phyloP scores from a whole-genome alignment of 2,113 vertebrate species.

The Agapornis roseicollis region DNA sequence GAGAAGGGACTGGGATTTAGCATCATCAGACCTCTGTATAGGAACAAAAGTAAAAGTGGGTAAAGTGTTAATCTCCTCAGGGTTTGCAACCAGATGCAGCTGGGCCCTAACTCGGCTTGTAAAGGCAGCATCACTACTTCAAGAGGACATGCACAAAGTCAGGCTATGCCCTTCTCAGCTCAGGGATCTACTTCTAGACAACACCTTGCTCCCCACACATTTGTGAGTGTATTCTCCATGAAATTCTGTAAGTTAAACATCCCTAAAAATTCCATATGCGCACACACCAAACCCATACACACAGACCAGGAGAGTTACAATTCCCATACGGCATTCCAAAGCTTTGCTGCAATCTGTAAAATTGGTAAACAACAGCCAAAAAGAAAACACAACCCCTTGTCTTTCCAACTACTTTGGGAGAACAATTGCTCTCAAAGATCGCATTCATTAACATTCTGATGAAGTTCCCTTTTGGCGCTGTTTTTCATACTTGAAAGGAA shows the following conservation, averaged over 20 bases:
- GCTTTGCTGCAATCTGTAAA: slow-evolving; percentile 31
- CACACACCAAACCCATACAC: not conserved
- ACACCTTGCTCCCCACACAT: rapidly evolving
- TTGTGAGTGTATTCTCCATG: rapidly evolving
- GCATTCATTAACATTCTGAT: slow-evolving; percentile 71
- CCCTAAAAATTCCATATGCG: not conserved
- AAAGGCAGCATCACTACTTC: not conserved
- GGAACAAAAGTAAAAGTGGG: not conserved
- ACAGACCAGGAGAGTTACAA: not conserved
- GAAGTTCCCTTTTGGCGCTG: slow-evolving; percentile 67
- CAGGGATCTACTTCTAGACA: not conserved
- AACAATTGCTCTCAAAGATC: slow-evolving; percentile 64
- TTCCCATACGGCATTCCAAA: slow-evolving; percentile 1
- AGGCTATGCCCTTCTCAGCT: not conserved
- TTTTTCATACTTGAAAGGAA: slow-evolving; percentile 67
- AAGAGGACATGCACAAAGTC: rapidly evolving
- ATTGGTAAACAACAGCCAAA: slow-evolving; percentile 46
- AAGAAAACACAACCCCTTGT: slow-evolving; percentile 58
- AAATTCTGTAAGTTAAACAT: not conserved
- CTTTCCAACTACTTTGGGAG: slow-evolving; percentile 59
- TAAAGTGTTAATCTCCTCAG: not conserved
- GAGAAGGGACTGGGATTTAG: not conserved
- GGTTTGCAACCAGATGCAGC: not conserved
- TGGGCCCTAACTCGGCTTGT: not conserved
- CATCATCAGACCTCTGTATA: not conserved